A percentile compares a stretch with the other conserved stretches of the same genome.
These are phyloP conservation scores for Antidorcas marsupialis DNA, from an alignment of 2,113 vertebrate species.

Conservation along the genomic window DNA sequence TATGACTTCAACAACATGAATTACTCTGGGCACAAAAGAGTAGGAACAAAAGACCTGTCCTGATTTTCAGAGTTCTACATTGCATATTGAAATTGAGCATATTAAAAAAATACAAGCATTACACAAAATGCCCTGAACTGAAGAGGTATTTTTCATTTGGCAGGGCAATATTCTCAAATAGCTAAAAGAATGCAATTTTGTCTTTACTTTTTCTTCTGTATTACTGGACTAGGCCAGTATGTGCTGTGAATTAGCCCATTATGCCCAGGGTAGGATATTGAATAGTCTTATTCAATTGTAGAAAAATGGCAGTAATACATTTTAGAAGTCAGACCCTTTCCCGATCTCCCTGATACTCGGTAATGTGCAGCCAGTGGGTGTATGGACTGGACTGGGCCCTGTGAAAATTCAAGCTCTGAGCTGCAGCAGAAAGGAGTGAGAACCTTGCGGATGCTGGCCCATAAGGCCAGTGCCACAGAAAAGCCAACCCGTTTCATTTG, in stretches of 20 bases:
- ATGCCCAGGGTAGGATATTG: not conserved
- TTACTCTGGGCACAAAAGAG: not conserved
- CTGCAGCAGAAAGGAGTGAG: not conserved
- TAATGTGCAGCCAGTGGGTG: not conserved
- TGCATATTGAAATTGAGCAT: not conserved
- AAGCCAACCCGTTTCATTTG: not conserved
- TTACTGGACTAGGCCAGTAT: not conserved
- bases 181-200: not conserved
- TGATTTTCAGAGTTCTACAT: constrained; percentile 28
- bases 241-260: not conserved
- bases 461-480: not conserved
- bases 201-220: not conserved
- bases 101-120: not conserved
- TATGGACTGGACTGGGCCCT: not conserved
- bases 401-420: not conserved
- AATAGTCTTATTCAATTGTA: not conserved
- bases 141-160: constrained; percentile 2
- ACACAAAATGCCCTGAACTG: not conserved
- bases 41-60: not conserved
- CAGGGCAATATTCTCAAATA: not conserved
- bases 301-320: not conserved
- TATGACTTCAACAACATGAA: not conserved
- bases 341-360: not conserved
- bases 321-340: not conserved
- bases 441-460: not conserved